These are phyloP conservation scores for Pollicipes pollicipes DNA, from an alignment of 1,140 invertebrate genomes.

Conservation along the genomic window DNA sequence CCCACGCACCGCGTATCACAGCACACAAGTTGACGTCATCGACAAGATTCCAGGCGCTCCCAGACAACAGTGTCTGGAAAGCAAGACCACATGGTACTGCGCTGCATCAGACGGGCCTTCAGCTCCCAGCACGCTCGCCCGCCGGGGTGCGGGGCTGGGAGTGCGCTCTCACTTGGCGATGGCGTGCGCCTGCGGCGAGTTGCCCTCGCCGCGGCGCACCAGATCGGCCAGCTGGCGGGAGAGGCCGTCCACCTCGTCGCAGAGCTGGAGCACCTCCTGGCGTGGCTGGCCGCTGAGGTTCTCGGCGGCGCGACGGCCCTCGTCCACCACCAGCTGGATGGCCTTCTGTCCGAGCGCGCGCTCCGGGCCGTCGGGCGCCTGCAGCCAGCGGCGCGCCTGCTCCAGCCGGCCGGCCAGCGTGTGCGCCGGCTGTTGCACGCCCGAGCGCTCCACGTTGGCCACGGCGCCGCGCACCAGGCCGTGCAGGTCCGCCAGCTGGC, in stretches of 20 bases:
- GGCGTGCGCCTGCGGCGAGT: conserved; percentile 43
- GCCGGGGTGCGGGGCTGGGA: too few species aligned
- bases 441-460: conserved; percentile 54
- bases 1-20: too few species aligned
- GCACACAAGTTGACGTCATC: too few species aligned
- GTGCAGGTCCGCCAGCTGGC: conserved; percentile 69
- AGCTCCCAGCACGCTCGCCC: too few species aligned
- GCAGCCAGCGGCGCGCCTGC: conserved; percentile 79
- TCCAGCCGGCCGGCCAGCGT: conserved; percentile 65
- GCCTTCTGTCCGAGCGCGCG: conserved; percentile 75
- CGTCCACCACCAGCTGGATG: conserved; percentile 77
- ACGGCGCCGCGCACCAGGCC: conserved; percentile 52
- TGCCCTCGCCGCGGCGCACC: conserved; percentile 62
- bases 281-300: conserved; percentile 52
- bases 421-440: conserved; percentile 66
- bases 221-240: conserved; percentile 67
- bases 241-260: conserved; percentile 78
- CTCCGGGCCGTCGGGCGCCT: conserved; percentile 29
- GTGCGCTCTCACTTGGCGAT: too few species aligned
- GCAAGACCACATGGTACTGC: too few species aligned
- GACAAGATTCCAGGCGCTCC: too few species aligned
- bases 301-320: conserved; percentile 80
- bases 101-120: too few species aligned
- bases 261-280: conserved; percentile 51
- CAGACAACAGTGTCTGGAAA: too few species aligned